Evolutionary conservation across 53 echinoderm and acorn worm species (phyloP).

Genomic region (Echinometra lucunter): DNA sequence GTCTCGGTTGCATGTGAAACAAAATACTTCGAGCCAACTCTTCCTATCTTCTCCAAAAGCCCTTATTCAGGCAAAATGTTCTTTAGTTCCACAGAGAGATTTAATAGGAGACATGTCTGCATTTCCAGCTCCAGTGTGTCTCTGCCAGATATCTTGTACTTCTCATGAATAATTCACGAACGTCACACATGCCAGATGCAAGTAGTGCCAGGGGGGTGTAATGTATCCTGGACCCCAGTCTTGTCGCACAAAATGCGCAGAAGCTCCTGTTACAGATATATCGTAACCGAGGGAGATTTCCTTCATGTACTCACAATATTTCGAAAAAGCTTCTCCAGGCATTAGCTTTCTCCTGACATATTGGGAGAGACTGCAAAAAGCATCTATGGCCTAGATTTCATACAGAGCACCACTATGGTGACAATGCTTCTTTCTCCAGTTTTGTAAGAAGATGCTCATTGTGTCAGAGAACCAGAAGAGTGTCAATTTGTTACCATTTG

Average conservation of each 20-base stretch:
- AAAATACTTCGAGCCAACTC: neutral
- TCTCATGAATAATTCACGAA: conserved; percentile 24
- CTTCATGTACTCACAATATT: neutral
- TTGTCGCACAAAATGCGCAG: conserved; percentile 7
- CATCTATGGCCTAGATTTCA: neutral
- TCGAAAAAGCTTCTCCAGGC: neutral
- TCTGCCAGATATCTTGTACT: neutral
- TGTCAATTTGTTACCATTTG: too few relatives aligned
- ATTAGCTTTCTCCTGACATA: conserved; percentile 5
- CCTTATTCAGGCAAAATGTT: neutral
- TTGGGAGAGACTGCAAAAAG: neutral
- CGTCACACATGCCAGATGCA: neutral
- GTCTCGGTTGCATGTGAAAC: neutral
- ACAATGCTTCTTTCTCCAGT: too few relatives aligned
- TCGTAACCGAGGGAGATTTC: neutral
- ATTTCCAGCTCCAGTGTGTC: conserved; percentile 1
- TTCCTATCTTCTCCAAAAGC: neutral
- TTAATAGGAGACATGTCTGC: conserved; percentile 31
- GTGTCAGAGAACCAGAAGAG: too few relatives aligned
- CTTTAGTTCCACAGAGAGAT: neutral
- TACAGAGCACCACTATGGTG: neutral
- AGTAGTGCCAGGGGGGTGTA: neutral
- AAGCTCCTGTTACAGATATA: neutral
- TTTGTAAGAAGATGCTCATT: too few relatives aligned
- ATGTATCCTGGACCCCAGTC: neutral